Evolutionary conservation across 2,888 invertebrate genomes (phyloP), one percentile per base, ranked within the genome.

Genomic region (Rhabditoides inermis): DNA sequence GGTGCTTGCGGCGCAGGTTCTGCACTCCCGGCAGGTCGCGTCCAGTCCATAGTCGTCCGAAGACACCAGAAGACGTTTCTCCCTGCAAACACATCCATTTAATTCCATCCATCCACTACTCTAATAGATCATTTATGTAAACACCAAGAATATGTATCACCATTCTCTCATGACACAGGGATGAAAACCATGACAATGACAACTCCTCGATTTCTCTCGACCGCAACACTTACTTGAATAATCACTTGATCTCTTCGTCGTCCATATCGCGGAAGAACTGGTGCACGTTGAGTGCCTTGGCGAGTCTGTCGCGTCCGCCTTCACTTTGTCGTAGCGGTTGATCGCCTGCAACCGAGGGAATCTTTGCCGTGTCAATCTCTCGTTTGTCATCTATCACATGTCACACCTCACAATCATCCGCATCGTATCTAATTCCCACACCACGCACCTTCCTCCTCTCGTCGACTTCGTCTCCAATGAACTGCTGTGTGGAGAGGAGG

Each of bases 201-300:
- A n/a, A n/a, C n/a, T n/a, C n/a, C n/a, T n/a, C n/a, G n/a, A n/a
- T n/a, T n/a, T n/a, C n/a, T n/a, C n/a, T n/a, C n/a, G n/a, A n/a
- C n/a, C n/a, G n/a, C n/a, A n/a, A n/a, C n/a, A n/a, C n/a, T n/a
- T n/a, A n/a, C n/a, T n/a, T n/a, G 3, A 15, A 23, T 27, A 74
- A 80, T 77, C 57, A 85, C 86, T 92, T 95, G 78, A 98, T 95
- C 95, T 98, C 95, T 81, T 98, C 95, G 77, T 98, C 95, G 60
- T 95, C 95, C 77, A 98, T 92, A 77, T 98, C 95, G 50, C 95
- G 82, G 84, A 95, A 90, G 86, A 98, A 98, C 81, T 98, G 95
- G 79, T 98, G 95, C 77, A 98, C 83, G 5, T 92, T 94, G 77
- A 92, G 88, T 39, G 95, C 94, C 80, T 98, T 95, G 78, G 90